Base-by-base conservation (phyloP, 2,888 invertebrate genomes). In the Acheta domesticus region DNA sequence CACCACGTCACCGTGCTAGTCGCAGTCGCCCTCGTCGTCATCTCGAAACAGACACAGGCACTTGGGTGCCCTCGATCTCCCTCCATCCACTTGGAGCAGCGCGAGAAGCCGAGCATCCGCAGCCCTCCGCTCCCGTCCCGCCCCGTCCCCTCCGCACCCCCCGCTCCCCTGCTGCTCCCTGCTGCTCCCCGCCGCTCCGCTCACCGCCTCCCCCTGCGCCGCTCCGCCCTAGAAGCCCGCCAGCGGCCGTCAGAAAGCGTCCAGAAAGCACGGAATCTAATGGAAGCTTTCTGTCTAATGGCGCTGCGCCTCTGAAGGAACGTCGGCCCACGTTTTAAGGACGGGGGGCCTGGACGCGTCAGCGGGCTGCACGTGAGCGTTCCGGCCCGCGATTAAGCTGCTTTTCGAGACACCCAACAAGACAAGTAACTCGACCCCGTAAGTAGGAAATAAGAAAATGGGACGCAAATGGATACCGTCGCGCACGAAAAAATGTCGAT, bases 231-330 rank as follows among this genome's bases (percentile, higher is more conserved):
- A 36, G 36, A 36, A 36, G 36, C 36, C 36, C 36, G 36, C 36
- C 36, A 36, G 62, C 62, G 62, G 14, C 16, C 62, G 62, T 62
- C 62, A 62, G 62, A n/a, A 62, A 62, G 62, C 62, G 62, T n/a
- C 62, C 62, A 14, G 62, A 62, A 62, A 62, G 62, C 62, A 62
- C 62, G 16, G 62, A 62, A 62, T 62, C 62, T 62, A 62, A 62
- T 62, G 62, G 62, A 62, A 62, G 62, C 62, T 62, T 62, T 62
- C 62, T 62, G 62, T 62, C 62, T 62, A 62, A 62, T 62, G 62
- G 62, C 62, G 62, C 62, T n/a, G 62, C 62, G 62, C 62, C 62
- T 2, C 62, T 62, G 62, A n/a, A 62, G n/a, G n/a, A 62, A 62
- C 62, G 62, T 62, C 62, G 16, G 62, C 16, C 36, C n/a, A 62